These are phyloP conservation scores for Drosophila leonis DNA, from an alignment of 2,888 invertebrate genomes.

Conservation along the genomic window DNA sequence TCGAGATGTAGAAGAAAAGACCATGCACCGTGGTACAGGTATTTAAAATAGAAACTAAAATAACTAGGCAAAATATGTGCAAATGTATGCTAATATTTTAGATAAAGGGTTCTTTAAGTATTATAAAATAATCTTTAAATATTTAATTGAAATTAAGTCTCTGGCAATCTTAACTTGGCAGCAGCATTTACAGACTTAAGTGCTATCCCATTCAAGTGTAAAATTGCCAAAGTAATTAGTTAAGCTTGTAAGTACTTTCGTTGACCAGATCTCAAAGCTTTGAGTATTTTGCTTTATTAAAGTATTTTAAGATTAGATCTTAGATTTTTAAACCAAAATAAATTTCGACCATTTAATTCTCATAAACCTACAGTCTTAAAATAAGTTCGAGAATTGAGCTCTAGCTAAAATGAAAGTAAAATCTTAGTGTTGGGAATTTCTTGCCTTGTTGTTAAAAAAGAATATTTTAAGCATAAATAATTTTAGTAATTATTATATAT, in stretches of 20 bases:
- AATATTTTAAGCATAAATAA: background rate
- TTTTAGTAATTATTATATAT: background rate
- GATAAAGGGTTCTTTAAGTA: background rate
- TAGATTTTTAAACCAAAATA: background rate
- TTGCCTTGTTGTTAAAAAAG: background rate
- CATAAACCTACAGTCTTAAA: background rate
- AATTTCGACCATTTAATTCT: background rate
- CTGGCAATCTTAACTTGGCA: background rate
- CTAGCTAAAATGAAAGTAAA: too few species aligned
- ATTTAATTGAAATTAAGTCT: background rate
- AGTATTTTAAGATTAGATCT: background rate
- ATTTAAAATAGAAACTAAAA: background rate
- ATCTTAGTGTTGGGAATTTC: too few species aligned
- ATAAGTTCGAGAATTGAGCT: background rate
- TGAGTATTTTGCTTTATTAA: background rate
- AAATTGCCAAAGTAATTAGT: too few species aligned
- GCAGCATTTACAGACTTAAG: too few species aligned
- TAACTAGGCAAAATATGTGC: background rate
- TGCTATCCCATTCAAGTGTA: too few species aligned
- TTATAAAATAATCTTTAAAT: background rate
- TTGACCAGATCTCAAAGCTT: too few species aligned
- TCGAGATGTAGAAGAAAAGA: constrained; percentile 22
- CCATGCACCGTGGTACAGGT: constrained; percentile 26
- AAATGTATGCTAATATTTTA: background rate
- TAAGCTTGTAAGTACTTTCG: background rate